phyloP scores from a whole-genome alignment of 2,888 invertebrate species.

The Labia minor region DNA sequence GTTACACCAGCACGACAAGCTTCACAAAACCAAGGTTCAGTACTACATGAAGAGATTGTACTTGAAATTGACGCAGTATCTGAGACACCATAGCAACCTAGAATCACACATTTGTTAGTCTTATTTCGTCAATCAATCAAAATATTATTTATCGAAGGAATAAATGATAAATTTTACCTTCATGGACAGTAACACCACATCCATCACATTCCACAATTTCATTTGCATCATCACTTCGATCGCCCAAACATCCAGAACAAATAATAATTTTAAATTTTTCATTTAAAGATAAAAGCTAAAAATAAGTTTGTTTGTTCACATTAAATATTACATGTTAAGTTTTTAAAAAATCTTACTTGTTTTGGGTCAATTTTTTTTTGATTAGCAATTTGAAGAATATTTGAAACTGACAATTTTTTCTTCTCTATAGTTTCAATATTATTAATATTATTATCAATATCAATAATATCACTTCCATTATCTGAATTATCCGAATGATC shows the following conservation, averaged over 20 bases:
- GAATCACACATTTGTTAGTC: background rate
- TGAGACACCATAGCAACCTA: constrained; percentile 86
- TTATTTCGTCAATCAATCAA: background rate
- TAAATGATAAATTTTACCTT: constrained; percentile 48
- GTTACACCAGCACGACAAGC: constrained; percentile 85
- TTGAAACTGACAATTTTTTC: background rate
- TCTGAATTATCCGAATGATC: constrained; percentile 38
- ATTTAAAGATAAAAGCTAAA: constrained; percentile 27
- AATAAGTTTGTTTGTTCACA: background rate
- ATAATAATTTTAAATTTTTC: constrained; percentile 62
- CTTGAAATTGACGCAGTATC: constrained; percentile 85
- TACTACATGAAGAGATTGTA: constrained; percentile 86
- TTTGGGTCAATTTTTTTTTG: background rate
- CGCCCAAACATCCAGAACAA: constrained; percentile 87
- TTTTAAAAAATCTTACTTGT: background rate
- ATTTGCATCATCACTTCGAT: constrained; percentile 83
- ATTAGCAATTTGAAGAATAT: background rate
- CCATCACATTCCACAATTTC: constrained; percentile 97
- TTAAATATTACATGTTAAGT: constrained; percentile 9
- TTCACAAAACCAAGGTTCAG: constrained; percentile 99
- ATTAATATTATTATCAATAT: constrained; percentile 21
- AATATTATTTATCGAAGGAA: background rate
- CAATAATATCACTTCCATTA: constrained; percentile 34
- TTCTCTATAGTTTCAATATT: background rate
- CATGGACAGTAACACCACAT: constrained; percentile 92